A percentile compares a stretch with the other conserved stretches of the same genome.
These are phyloP conservation scores for Petroica traversi DNA, from an alignment of 2,113 vertebrate genomes.

Conservation along the genomic window DNA sequence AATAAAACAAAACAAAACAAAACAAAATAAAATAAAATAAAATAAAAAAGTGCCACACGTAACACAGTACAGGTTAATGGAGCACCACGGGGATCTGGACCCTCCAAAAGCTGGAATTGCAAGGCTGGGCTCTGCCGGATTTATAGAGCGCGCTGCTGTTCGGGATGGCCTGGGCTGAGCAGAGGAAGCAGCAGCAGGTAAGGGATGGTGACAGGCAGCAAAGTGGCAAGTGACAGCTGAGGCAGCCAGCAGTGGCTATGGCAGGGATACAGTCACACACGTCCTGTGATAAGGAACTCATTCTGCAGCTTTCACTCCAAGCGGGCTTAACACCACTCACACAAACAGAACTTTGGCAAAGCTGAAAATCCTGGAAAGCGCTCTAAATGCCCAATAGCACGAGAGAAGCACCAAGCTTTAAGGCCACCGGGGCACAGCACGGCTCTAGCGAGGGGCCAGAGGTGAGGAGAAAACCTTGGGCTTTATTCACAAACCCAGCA, in stretches of 20 bases:
- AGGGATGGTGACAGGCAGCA: neutral
- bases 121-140: neutral
- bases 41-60: neutral
- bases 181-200: neutral
- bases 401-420: neutral
- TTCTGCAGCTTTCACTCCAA: neutral
- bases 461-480: neutral
- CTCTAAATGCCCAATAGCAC: neutral
- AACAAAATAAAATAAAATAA: neutral
- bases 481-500: neutral
- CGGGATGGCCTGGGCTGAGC: neutral
- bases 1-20: neutral
- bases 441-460: neutral
- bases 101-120: neutral
- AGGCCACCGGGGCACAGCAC: neutral
- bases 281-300: neutral
- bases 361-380: neutral
- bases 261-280: neutral
- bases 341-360: rapidly evolving
- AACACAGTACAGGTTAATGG: neutral
- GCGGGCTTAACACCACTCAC: neutral
- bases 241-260: neutral
- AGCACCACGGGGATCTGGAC: rapidly evolving
- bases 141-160: rapidly evolving
- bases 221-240: rapidly evolving